Percentiles rank a stretch among this genome's conserved stretches.
phyloP scores from a whole-genome alignment of 1,140 invertebrate genomes.

The Probaryconus sp. region DNA sequence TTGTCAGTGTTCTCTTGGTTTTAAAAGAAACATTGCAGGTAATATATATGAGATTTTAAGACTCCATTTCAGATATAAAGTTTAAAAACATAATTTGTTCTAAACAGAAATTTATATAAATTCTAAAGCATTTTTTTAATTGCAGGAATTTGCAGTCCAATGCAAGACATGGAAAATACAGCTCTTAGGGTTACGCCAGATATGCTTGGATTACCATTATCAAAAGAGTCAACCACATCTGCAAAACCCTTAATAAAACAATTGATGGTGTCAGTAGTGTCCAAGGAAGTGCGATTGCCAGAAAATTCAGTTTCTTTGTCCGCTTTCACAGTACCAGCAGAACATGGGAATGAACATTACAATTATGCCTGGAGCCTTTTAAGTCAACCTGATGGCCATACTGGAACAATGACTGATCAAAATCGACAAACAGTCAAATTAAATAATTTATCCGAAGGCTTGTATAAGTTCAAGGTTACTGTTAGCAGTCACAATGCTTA shows the following conservation, averaged over 20 bases:
- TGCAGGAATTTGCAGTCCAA: constrained; percentile 62
- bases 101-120: too few relatives aligned
- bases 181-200: constrained; percentile 68
- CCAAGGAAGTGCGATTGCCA: constrained; percentile 81
- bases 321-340: constrained; percentile 88
- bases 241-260: constrained; percentile 80
- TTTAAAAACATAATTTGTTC: too few relatives aligned
- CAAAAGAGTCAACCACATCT: constrained; percentile 66
- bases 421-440: constrained; percentile 88
- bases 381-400: constrained; percentile 87
- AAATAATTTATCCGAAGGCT: constrained; percentile 88
- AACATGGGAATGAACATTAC: constrained; percentile 85
- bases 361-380: constrained; percentile 93
- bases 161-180: constrained; percentile 55
- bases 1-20: constrained; percentile 84
- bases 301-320: constrained; percentile 83
- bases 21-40: constrained; percentile 78
- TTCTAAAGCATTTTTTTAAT: too few relatives aligned
- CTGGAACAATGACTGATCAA: constrained; percentile 90
- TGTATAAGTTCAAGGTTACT: constrained; percentile 92
- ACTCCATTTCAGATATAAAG: too few relatives aligned
- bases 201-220: constrained; percentile 62
- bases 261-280: constrained; percentile 87
- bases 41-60: too few relatives aligned
- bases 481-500: constrained; percentile 86